Conservation (phyloP, 2,888 invertebrate species). For the Ctenicera cuprea region DNA sequence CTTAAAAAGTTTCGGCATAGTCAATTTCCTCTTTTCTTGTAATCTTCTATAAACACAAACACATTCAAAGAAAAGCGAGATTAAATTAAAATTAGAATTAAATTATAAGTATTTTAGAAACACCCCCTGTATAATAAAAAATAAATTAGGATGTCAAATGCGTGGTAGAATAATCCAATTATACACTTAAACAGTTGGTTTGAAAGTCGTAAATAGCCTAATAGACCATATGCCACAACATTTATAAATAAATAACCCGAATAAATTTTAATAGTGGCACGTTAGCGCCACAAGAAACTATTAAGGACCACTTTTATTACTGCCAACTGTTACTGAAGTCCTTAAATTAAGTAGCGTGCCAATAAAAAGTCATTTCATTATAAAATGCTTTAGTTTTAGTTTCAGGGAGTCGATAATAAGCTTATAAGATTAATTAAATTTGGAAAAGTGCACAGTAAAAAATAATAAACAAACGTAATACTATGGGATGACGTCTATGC, state of each 20-base stretch:
- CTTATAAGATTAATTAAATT: constrained; percentile 19
- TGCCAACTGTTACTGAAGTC: constrained; percentile 63
- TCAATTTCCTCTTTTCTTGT: too few relatives aligned
- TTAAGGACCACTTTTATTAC: constrained; percentile 64
- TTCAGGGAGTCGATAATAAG: neutral
- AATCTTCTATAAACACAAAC: too few relatives aligned
- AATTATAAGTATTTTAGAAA: neutral
- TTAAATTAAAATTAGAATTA: neutral
- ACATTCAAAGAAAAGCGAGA: too few relatives aligned
- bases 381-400: constrained; percentile 12
- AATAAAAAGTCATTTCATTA: constrained; percentile 45
- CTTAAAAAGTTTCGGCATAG: too few relatives aligned
- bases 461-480: constrained; percentile 2
- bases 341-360: constrained; percentile 55
- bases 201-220: constrained; percentile 50
- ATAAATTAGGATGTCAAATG: constrained; percentile 39
- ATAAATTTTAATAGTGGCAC: constrained; percentile 67
- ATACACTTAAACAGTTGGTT: constrained; percentile 44
- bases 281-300: constrained; percentile 66
- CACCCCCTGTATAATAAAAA: neutral
- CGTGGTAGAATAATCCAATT: constrained; percentile 32
- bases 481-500: neutral
- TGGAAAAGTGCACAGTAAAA: constrained; percentile 2
- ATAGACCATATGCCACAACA: constrained; percentile 65
- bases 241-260: constrained; percentile 67